Base-by-base conservation (phyloP, 2,888 invertebrate genomes). In the Hirtodrosophila confusa region DNA sequence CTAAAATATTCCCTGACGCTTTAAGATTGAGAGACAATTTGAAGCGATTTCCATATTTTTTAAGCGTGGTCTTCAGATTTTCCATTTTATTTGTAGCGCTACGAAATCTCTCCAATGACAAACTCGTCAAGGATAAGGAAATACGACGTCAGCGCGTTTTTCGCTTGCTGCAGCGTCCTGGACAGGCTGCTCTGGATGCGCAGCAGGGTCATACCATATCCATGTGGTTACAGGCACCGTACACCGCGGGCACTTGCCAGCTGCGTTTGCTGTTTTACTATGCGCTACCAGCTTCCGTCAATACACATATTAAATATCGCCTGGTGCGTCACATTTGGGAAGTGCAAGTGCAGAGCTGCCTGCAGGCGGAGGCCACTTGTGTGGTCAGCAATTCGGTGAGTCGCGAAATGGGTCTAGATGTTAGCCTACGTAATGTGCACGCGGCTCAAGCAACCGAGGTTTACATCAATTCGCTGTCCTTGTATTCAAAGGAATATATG, bases 201-300 rank as follows among this genome's bases (percentile, higher is more conserved):
- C 90, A 92, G 51, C 91, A 90, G 68, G 84, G 86, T 0, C 88
- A 88, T 3, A 89, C 88, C 3, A 73, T 90, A 41, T 88, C 90
- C 11, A 92, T 95, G 85, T 96, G 95, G 95, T 91, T 96, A 23
- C 94, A 94, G 82, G 95, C 95, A 0, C 95, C 95, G 0, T 93
- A 93, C 70, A 91, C 92, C 41, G 93, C 94, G 50, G 95, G 95
- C 2, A 91, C 92, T 24, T 94, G 94, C 75, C 91, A 92, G 4
- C 90, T 96, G 41, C 94, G 96, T 88, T 91, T 96, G 75, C 92
- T 96, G 47, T 95, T 96, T 89, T 96, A 96, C 89, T 96, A 96
- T 87, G 94, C 95, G 83, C 93, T 91, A 62, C 89, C 91, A 0
- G 65, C 75, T 0, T 39, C 57, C 3, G 55, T 64, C 0, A 88